Evolutionary conservation across 2,797 vertebrate species (phyloP).

Genomic region (Parotocinclus haroldoi): DNA sequence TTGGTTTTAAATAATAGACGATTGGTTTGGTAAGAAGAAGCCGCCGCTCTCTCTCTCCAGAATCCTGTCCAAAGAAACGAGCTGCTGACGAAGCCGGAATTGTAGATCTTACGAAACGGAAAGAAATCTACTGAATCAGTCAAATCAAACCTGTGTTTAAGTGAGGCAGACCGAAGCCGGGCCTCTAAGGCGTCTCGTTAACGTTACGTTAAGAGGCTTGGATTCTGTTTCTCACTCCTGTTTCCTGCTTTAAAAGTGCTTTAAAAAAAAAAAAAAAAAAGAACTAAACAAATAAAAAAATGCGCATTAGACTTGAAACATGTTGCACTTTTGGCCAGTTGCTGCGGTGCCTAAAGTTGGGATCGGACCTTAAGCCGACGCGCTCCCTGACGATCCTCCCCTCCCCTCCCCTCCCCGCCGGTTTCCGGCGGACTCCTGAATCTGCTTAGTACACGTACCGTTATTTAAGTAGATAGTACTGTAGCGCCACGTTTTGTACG

Average conservation of each 20-base stretch:
- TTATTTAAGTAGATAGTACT: constrained; percentile 45
- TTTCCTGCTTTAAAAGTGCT: constrained; percentile 40
- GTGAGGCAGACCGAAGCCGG: constrained; percentile 25
- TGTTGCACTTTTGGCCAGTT: constrained; percentile 43
- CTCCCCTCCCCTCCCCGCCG: too few species aligned
- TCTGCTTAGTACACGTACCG: constrained; percentile 40
- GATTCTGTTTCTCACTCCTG: constrained; percentile 29
- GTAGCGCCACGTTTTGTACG: constrained; percentile 37
- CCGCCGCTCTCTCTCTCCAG: constrained; percentile 22
- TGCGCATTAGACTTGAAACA: constrained; percentile 21
- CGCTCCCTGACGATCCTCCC: constrained; percentile 31
- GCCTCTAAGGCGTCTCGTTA: too few species aligned
- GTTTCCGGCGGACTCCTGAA: constrained; percentile 34
- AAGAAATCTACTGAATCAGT: background rate
- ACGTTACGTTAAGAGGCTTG: too few species aligned
- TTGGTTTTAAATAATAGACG: constrained; percentile 26
- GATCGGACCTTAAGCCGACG: constrained; percentile 36
- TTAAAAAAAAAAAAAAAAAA: too few species aligned
- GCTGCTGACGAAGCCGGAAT: constrained; percentile 28
- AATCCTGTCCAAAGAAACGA: constrained; percentile 45
- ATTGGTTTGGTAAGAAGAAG: constrained; percentile 16
- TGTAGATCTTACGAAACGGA: background rate
- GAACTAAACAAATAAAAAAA: background rate
- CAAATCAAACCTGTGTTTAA: constrained; percentile 18
- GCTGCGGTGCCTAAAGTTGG: constrained; percentile 8